Base-by-base conservation (phyloP, 92 coral and sea anemone species). In the Bergia sp. region DNA sequence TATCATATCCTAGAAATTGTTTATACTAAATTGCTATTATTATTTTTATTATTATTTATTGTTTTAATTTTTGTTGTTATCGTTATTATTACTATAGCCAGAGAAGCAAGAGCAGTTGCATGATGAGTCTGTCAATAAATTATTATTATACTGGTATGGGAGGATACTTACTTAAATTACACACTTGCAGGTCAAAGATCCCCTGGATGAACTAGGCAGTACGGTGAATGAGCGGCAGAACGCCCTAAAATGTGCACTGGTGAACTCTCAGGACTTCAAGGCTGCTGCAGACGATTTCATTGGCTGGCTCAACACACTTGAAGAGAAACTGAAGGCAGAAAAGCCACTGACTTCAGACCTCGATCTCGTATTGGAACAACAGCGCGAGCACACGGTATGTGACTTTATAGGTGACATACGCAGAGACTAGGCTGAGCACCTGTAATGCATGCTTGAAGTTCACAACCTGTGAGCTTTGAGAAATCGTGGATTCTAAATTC, bases 351-450 rank as follows among this genome's bases (percentile, higher is more conserved):
- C 92, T 65, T 93, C 99, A 13, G 94, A 94, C 65, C 91, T 91
- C 39, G 97, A 94, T 37, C 88, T 93, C 71, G 94, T 94, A 73
- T 90, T 92, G 86, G 96, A 94, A 69, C 97, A 95, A 66, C 95
- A 95, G 88, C 95, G 94, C 74, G 98, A 96, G 65, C 98, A 96
- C 81, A 85, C 84, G 94, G 99, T 96, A 87, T 64, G 94, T 20
- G n/a, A 38, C 55, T 38, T 37, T 18, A 88, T 50, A 23, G 58
- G 58, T 53, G 58, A 10, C 16, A 3, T 61, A 29, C 29, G 20
- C 3, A 16, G 0, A 18, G 69, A 61, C 69, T 7, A 61, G 10
- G 1, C 58, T 18, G 58, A 18, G 58, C 58, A 11, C 13, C 0
- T 12, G 1, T 8, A 12, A 53, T 8, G 13, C 58, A 53, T 8